A percentile compares a stretch with the other conserved stretches of the same genome.
Evolutionary conservation across 2,888 invertebrate species (phyloP).

Genomic region (Oligia strigilis): DNA sequence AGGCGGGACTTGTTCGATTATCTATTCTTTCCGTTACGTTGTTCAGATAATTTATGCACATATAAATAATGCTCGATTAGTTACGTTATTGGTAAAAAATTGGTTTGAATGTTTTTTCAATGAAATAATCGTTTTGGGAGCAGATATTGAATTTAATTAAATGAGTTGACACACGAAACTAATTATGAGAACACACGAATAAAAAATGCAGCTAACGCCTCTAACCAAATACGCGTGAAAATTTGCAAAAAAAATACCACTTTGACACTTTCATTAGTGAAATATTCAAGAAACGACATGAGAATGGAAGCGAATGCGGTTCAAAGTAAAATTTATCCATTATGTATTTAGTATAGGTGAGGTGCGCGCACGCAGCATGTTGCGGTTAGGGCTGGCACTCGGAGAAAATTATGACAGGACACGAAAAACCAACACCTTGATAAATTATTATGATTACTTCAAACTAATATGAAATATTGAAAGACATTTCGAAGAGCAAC

Average conservation of each 20-base stretch:
- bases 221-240: slow-evolving; percentile 34
- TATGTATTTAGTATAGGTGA: slow-evolving; percentile 84
- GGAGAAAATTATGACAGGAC: slow-evolving; percentile 11
- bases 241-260: slow-evolving; percentile 50
- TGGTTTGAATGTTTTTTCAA: slow-evolving; percentile 45
- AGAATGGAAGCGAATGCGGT: slow-evolving; percentile 72
- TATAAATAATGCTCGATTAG: slow-evolving; percentile 49
- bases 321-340: slow-evolving; percentile 80
- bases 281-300: slow-evolving; percentile 71
- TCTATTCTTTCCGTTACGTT: slow-evolving; percentile 36
- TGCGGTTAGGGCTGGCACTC: slow-evolving; percentile 57
- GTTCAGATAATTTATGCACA: slow-evolving; percentile 53
- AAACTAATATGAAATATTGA: not conserved
- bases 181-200: slow-evolving; percentile 23
- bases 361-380: slow-evolving; percentile 67
- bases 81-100: slow-evolving; percentile 31
- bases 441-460: not conserved
- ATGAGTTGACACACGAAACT: slow-evolving; percentile 23
- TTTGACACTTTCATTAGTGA: slow-evolving; percentile 68
- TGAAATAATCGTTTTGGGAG: slow-evolving; percentile 28
- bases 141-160: slow-evolving; percentile 35
- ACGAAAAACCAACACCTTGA: not conserved
- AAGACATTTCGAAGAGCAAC: not conserved
- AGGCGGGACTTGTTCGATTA: slow-evolving; percentile 11
- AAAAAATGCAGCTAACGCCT: slow-evolving; percentile 3